These are phyloP conservation scores for Hypolimnas misippus DNA, from an alignment of 2,888 invertebrate genomes.

Conservation along the genomic window DNA sequence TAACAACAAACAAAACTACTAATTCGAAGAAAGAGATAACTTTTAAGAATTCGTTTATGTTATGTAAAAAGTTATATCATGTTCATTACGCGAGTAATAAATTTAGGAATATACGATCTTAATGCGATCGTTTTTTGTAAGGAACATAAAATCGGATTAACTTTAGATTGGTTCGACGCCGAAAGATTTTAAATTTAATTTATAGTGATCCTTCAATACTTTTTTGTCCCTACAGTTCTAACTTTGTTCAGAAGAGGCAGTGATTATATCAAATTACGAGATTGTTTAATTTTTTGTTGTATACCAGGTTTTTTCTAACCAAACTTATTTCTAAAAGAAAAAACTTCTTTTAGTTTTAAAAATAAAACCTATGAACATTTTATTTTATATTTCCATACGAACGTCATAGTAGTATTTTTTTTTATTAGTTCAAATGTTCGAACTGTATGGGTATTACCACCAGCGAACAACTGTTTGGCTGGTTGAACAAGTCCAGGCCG, in stretches of 20 bases:
- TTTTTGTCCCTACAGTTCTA: slow-evolving; percentile 63
- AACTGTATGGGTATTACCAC: slow-evolving; percentile 17
- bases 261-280: slow-evolving; percentile 67
- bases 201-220: slow-evolving; percentile 55
- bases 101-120: neutral
- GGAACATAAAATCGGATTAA: slow-evolving; percentile 49
- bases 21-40: neutral
- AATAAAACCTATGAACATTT: too few species aligned
- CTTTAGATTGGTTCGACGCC: slow-evolving; percentile 52
- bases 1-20: neutral
- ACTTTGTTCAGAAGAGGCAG: slow-evolving; percentile 62
- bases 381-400: neutral
- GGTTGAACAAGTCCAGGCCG: slow-evolving; percentile 58
- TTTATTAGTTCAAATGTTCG: neutral
- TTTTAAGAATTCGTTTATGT: neutral
- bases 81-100: slow-evolving; percentile 13
- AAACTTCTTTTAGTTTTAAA: too few species aligned
- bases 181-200: slow-evolving; percentile 60
- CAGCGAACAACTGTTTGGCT: slow-evolving; percentile 59
- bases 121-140: slow-evolving; percentile 27
- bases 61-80: neutral
- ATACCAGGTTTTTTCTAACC: neutral
- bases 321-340: too few species aligned
- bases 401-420: neutral
- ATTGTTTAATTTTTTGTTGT: slow-evolving; percentile 19